Percentiles rank a stretch among this genome's conserved stretches.
Evolutionary conservation across 92 coral and sea anemone species (phyloP).

Genomic region (Epizoanthus fatuus): DNA sequence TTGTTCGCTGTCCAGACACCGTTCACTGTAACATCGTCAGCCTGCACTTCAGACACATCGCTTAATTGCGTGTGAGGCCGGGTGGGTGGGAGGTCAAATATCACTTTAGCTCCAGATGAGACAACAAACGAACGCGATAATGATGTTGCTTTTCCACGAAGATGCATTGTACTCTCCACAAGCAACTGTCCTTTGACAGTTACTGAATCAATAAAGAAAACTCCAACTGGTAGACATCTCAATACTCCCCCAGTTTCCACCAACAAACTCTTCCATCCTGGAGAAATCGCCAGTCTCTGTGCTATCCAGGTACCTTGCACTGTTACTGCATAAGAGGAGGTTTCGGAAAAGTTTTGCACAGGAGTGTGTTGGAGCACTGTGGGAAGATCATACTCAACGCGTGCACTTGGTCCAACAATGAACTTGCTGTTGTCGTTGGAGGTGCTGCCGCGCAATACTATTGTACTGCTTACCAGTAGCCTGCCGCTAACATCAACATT

Average conservation of each 20-base stretch:
- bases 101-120: slow-evolving; percentile 12
- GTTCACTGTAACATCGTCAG: slow-evolving; percentile 69
- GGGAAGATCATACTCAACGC: slow-evolving; percentile 58
- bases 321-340: slow-evolving; percentile 73
- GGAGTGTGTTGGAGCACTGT: slow-evolving; percentile 37
- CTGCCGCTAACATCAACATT: slow-evolving; percentile 67
- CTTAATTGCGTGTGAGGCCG: slow-evolving; percentile 29
- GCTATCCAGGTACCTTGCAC: slow-evolving; percentile 76
- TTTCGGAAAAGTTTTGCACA: slow-evolving; percentile 28
- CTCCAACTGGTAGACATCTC: slow-evolving; percentile 71
- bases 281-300: slow-evolving; percentile 69
- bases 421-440: slow-evolving; percentile 71
- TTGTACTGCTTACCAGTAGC: slow-evolving; percentile 70
- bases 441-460: slow-evolving; percentile 71
- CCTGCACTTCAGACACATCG: slow-evolving; percentile 75
- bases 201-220: slow-evolving; percentile 67
- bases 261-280: slow-evolving; percentile 83
- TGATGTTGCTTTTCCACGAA: slow-evolving; percentile 36
- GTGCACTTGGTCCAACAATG: slow-evolving; percentile 64
- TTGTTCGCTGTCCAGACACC: slow-evolving; percentile 73
- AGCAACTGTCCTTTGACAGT: slow-evolving; percentile 76
- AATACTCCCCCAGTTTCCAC: slow-evolving; percentile 75
- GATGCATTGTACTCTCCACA: slow-evolving; percentile 64
- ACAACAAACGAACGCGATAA: slow-evolving; percentile 10
- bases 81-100: slow-evolving; percentile 16